Evolutionary conservation across 2,113 vertebrate genomes (phyloP).

Genomic region (Parotia lawesii): DNA sequence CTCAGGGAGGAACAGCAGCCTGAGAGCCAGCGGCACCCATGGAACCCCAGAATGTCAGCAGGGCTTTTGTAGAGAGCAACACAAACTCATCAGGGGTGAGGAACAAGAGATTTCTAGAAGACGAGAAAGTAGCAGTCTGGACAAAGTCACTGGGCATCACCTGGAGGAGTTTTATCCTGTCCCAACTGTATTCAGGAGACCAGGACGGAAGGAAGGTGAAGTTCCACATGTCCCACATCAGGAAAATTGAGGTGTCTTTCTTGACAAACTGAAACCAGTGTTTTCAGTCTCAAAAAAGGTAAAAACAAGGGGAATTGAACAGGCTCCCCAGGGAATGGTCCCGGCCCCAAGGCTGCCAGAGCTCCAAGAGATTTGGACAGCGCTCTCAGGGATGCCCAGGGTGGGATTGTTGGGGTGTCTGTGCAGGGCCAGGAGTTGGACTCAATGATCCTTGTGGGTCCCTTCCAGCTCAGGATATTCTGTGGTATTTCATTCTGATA

Average conservation of each 20-base stretch:
- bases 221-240: rapidly evolving
- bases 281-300: neutral
- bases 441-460: neutral
- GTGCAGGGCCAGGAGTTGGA: neutral
- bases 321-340: neutral
- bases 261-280: neutral
- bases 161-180: neutral
- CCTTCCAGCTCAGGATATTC: neutral
- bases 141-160: neutral
- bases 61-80: rapidly evolving
- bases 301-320: neutral
- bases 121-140: neutral
- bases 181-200: neutral
- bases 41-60: neutral
- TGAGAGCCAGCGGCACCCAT: neutral
- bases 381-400: rapidly evolving
- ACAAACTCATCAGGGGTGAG: rapidly evolving
- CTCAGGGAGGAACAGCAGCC: neutral
- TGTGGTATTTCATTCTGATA: neutral
- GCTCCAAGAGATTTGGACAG: neutral
- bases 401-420: neutral
- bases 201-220: too few species aligned
- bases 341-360: neutral
- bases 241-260: neutral
- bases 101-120: neutral